Base-by-base conservation (phyloP, 1,140 invertebrate genomes). In the Zaprionus kolodkinae region DNA sequence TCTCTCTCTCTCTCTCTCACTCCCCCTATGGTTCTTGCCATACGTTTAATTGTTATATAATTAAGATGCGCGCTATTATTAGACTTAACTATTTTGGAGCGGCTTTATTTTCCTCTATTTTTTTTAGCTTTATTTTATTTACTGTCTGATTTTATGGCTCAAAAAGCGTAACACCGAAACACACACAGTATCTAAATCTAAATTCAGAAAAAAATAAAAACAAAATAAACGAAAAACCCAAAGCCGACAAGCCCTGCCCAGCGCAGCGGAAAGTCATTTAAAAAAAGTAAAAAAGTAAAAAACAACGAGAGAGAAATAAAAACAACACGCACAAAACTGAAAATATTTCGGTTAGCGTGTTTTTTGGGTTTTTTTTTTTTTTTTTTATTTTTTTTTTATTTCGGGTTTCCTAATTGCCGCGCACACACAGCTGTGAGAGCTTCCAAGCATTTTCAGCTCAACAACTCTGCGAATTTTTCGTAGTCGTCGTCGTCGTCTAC, bases 51-150 rank as follows among this genome's bases (percentile, higher is more conserved):
- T 88, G 78, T 88, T 81, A 81, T 89, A 78, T 88, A 88, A 81
- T 89, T 84, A 89, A 88, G 80, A 88, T 84, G 84, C 85, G 65
- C 78, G 82, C 78, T 84, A 82, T 89, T 88, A 88, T 88, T 88
- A 88, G 85, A 86, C 79, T 84, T 79, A 77, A 81, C 84, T 81
- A 85, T 86, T 86, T 79, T 52, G 50, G 68, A 68, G 60, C 76
- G 59, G 38, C 40, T 38, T 65, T 21, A 21, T 45, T 61, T 72
- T 45, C 25, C 66, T 65, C 52, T 71, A 21, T 45, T 67, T 69
- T 69, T 69, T 78, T 54, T 69, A 55, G 40, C n/a, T 71, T 71
- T 62, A n/a, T 57, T 56, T 75, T 60, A 78, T 85, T 78, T 78
- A 66, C 67, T 78, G 82, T 63, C 82, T 81, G 82, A 78, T 85